Evolutionary conservation across 2,113 vertebrate genomes (phyloP), one percentile per base, ranked within the genome.

Genomic region (Actenoides hombroni): DNA sequence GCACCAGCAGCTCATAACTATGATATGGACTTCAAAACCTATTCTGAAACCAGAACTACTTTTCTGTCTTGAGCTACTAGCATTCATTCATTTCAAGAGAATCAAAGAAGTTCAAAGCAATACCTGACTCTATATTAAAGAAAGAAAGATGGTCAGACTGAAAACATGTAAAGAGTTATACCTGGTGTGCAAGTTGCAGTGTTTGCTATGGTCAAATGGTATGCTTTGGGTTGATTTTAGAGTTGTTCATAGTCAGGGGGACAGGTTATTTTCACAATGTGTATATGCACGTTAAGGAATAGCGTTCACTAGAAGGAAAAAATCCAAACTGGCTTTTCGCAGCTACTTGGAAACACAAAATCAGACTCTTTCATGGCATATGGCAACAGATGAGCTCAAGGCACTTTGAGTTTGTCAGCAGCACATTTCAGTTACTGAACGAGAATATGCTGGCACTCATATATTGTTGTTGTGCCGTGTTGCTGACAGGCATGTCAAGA

Each of bases 381-480:
- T 19, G 11, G 54, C 15, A 51, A 63, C 40, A 73, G 21, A 1
- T 61, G 71, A 67, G 24, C 53, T 51, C 13, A 23, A 54, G 35
- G 16, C 11, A 10, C 56, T 29, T 9, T 24, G 49, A 18, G 25
- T 25, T 91, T 16, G 2, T 31, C 61, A 35, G 37, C 8, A 82
- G 37, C 54, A 24, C 21, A 16, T 8, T 31, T 15, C 24, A 60
- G 33, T 44, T 74, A 28, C 33, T 37, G 31, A 35, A 25, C 12
- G 37, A 57, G 44, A 80, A 53, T 59, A 13, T 53, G 15, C 15
- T 37, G 39, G 37, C 49, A 69, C n/a, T 63, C 11, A 28, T 19
- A 24, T 29, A 33, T 18, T 0, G 0, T 18, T 0, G 0, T 56
- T 42, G n/a, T 35, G 35, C 46, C 5, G 0, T 59, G 26, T 16